Conservation (phyloP, 1,140 invertebrate species). For the Euwallacea similis region DNA sequence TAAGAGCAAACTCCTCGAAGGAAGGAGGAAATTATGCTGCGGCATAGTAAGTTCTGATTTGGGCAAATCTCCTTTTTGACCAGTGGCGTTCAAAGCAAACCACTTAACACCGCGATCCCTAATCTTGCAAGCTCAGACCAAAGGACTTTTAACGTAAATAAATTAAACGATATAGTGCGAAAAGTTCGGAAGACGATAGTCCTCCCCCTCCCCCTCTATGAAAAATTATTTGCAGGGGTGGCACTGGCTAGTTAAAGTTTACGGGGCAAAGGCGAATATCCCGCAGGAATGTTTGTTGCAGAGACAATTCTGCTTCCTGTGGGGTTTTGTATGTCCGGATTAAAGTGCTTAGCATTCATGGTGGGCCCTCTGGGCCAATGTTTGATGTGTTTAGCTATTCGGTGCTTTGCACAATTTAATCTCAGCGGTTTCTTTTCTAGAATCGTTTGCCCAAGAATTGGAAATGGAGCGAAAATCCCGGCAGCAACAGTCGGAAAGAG, state of each 20-base stretch:
- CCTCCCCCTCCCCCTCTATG: not conserved
- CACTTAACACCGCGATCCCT: not conserved
- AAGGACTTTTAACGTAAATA: not conserved
- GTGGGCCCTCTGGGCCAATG: not conserved
- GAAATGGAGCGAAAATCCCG: conserved; percentile 82
- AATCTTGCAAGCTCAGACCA: not conserved
- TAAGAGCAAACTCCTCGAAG: conserved; percentile 39
- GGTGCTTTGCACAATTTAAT: not conserved
- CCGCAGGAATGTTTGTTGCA: conserved; percentile 28
- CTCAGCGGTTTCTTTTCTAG: conserved; percentile 55
- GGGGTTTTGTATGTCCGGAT: conserved; percentile 15
- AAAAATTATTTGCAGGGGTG: not conserved
- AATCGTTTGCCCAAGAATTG: conserved; percentile 80
- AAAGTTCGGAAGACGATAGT: not conserved
- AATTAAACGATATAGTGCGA: not conserved
- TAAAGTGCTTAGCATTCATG: conserved; percentile 31
- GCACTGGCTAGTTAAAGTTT: conserved; percentile 3
- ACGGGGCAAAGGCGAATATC: conserved; percentile 22
- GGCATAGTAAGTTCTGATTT: conserved; percentile 36
- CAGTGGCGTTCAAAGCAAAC: conserved; percentile 21
- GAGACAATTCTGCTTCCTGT: conserved; percentile 17
- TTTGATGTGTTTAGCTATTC: conserved; percentile 2
- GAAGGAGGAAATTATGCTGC: conserved; percentile 38
- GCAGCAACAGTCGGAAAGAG: conserved; percentile 75
- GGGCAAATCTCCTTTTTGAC: conserved; percentile 16